Evolutionary conservation across 2,113 vertebrate species (phyloP).

Genomic region (Trichomycterus rosablanca): DNA sequence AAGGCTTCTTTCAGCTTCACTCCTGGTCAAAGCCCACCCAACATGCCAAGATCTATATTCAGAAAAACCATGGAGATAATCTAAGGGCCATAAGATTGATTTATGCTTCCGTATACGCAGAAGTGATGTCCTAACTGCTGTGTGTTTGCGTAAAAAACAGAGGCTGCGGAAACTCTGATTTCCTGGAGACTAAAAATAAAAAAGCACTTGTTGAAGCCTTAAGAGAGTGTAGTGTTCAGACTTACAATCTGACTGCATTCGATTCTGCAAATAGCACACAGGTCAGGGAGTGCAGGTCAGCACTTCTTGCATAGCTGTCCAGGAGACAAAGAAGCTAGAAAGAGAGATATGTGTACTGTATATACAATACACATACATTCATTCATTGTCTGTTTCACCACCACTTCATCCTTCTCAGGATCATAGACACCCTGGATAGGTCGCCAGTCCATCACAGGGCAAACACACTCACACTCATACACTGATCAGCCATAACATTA

Average conservation of each 20-base stretch:
- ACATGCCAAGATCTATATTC: neutral
- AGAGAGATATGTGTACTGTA: no score
- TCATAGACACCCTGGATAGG: no score
- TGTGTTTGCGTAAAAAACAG: conserved; percentile 54
- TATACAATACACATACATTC: neutral
- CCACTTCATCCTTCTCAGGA: no score
- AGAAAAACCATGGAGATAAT: conserved; percentile 11
- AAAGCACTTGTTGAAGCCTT: conserved; percentile 46
- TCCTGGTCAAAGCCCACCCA: neutral
- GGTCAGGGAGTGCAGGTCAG: no score
- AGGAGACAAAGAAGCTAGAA: no score
- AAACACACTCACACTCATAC: no score
- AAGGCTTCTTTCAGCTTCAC: neutral
- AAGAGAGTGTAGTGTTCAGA: neutral
- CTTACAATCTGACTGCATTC: no score
- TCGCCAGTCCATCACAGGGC: no score
- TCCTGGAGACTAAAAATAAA: conserved; percentile 67
- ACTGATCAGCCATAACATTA: no score
- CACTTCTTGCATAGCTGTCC: no score
- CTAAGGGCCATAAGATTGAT: conserved; percentile 47
- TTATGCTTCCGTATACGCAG: conserved; percentile 60
- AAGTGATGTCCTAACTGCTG: conserved; percentile 45
- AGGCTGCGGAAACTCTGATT: conserved; percentile 60
- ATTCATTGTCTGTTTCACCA: no score
- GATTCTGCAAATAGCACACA: no score